Evolutionary conservation across 2,888 invertebrate species (phyloP).

Genomic region (Chalcis sispes): DNA sequence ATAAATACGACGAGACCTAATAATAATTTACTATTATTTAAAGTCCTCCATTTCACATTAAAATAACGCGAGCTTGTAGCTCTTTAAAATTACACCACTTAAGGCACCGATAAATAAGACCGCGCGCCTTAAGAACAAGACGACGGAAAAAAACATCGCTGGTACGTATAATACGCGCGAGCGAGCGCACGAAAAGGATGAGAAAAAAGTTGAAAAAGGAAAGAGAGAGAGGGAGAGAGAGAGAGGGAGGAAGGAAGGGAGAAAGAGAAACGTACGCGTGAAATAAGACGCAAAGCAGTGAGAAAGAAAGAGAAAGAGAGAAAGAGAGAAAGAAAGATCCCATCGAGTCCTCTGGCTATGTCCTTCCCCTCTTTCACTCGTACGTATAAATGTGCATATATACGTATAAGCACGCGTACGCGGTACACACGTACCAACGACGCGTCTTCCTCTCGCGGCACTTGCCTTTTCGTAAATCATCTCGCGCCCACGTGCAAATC

Average conservation of each 20-base stretch:
- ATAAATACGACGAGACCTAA: constrained; percentile 36
- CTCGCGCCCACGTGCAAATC: constrained; percentile 50
- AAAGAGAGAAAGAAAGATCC: no score
- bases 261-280: constrained; percentile 50
- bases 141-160: not conserved
- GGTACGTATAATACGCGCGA: not conserved
- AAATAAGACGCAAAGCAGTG: constrained; percentile 55
- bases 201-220: not conserved
- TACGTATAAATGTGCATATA: constrained; percentile 2
- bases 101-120: constrained; percentile 53
- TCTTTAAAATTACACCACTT: constrained; percentile 56
- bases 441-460: constrained; percentile 59
- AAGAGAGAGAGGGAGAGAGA: not conserved
- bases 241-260: not conserved
- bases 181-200: not conserved
- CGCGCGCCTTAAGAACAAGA: constrained; percentile 17
- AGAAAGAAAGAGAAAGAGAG: no score
- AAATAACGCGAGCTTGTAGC: constrained; percentile 50
- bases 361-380: not conserved
- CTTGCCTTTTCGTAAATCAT: constrained; percentile 60
- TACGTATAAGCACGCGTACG: not conserved
- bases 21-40: constrained; percentile 54
- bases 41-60: constrained; percentile 31
- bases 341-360: constrained; percentile 49
- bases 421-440: no score